Base-by-base conservation (phyloP, 2,797 vertebrate species). In the Rhincodon typus region DNA sequence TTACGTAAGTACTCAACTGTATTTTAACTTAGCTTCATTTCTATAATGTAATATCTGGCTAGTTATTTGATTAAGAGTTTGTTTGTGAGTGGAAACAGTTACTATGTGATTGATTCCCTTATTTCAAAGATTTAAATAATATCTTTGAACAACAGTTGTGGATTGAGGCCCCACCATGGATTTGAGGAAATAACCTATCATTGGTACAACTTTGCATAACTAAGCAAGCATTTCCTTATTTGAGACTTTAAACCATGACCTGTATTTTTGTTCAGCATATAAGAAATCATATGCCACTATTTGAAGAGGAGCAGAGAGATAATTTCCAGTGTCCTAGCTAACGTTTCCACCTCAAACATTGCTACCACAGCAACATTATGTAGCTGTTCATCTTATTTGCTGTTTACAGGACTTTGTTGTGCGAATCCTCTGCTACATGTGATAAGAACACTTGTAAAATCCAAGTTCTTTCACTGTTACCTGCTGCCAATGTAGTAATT, bases 1-100 rank as follows among this genome's bases (percentile, higher is more conserved):
- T 69, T 93, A 93, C 17, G 90, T 93, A 93, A 93, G 90, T 93
- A 93, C 38, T 67, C 62, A 42, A 5, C 25, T n/a, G 34, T 93
- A 93, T 93, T 66, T 93, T 93, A 66, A 82, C 21, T 84, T 84
- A 84, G 42, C 21, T 46, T 25, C 82, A 84, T 42, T 93, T 93
- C 87, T 67, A 12, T 67, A 25, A 67, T 67, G 57, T n/a, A 67
- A 23, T n/a, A 67, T 12, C 3, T 38, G 34, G n/a, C 57, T 67
- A 42, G 38, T 93, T 93, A 10, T 38, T 84, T 84, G 79, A 42
- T 19, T 42, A 84, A 84, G 82, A 93, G 66, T 38, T 69, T 93
- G 19, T 93, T 38, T 69, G 34, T 93, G n/a, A 25, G n/a, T 93
- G 10, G 62, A 90, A 67, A n/a, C 21, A 93, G 66, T 69, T 66